These are phyloP conservation scores for Cathartes aura DNA, from an alignment of 2,113 vertebrate species.

Conservation along the genomic window DNA sequence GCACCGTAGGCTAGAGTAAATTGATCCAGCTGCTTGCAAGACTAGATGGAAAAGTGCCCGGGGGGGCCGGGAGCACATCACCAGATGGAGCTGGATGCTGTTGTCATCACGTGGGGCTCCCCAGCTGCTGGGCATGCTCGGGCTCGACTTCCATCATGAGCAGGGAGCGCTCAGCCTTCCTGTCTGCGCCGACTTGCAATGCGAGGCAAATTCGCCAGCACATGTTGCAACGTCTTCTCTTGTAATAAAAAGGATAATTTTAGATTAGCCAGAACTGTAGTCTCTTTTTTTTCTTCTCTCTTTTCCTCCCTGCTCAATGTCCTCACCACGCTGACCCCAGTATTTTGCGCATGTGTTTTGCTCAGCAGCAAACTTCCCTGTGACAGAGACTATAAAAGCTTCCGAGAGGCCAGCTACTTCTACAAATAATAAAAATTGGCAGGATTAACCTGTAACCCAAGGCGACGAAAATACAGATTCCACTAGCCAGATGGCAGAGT, in stretches of 20 bases:
- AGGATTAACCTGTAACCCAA: conserved; percentile 69
- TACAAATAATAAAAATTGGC: conserved; percentile 68
- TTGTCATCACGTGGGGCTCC: conserved; percentile 81
- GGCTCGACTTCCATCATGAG: conserved; percentile 54
- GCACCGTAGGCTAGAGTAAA: conserved; percentile 79
- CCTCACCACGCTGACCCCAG: not conserved
- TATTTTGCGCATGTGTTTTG: not conserved
- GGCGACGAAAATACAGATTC: conserved; percentile 58
- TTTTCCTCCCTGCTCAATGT: not conserved
- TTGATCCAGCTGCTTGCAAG: conserved; percentile 89
- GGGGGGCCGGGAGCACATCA: conserved; percentile 74
- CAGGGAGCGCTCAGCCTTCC: not conserved
- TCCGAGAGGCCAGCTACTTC: conserved; percentile 38
- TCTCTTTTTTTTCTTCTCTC: rapidly evolving
- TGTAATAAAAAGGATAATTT: conserved; percentile 59
- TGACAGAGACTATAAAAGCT: conserved; percentile 50
- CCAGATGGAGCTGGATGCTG: conserved; percentile 85
- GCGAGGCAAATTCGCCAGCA: not conserved
- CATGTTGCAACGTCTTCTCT: conserved; percentile 25
- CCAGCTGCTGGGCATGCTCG: conserved; percentile 83
- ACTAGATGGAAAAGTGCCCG: conserved; percentile 85
- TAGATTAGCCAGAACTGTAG: conserved; percentile 32
- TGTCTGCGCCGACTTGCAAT: not conserved
- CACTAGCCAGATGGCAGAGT: conserved; percentile 73
- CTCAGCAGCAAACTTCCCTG: conserved; percentile 21